Evolutionary conservation across 2,888 invertebrate genomes (phyloP), one percentile per base, ranked within the genome.

Genomic region (Lithophane leautieri): DNA sequence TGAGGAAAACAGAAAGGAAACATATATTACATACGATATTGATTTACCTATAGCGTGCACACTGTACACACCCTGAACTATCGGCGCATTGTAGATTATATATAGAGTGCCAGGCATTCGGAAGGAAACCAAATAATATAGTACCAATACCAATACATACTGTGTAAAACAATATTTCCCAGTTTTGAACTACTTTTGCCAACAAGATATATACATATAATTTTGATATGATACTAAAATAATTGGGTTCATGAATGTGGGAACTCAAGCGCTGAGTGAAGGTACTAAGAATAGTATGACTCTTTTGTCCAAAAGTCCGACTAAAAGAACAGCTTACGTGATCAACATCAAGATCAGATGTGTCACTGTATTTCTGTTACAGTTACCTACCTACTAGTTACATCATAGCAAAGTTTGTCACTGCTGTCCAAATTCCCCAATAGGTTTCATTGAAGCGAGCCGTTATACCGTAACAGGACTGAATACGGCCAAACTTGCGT

Each of bases 401-500:
- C 68, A 71, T 63, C 68, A 68, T 54, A 47, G 8, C 52, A 25
- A 58, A 75, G 47, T 61, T 62, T 62, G 61, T 65, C 61, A 68
- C 19, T 70, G 68, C 70, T 54, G 65, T 56, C 47, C 25, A 73
- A 67, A 81, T 80, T 88, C 60, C 76, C 86, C 79, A 83, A 71
- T 60, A 61, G 4, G 34, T 60, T 70, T 78, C 65, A 40, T 34
- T 62, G 81, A 82, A 82, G 40, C 69, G 34, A 62, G 44, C 47
- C 34, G n/a, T 60, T 69, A 50, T 44, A 25, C 34, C n/a, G 7
- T 56, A 63, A 61, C 77, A 22, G 61, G 54, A 40, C 34, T 47
- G 16, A 14, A 25, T 28, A 66, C 40, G 73, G 78, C 58, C 70
- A 68, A 71, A 72, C 28, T 79, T 80, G 70, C 76, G 85, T 86